Percentiles rank a stretch among this genome's conserved stretches.
Evolutionary conservation across 2,888 invertebrate species (phyloP).

Genomic region (Oscheius sp.): DNA sequence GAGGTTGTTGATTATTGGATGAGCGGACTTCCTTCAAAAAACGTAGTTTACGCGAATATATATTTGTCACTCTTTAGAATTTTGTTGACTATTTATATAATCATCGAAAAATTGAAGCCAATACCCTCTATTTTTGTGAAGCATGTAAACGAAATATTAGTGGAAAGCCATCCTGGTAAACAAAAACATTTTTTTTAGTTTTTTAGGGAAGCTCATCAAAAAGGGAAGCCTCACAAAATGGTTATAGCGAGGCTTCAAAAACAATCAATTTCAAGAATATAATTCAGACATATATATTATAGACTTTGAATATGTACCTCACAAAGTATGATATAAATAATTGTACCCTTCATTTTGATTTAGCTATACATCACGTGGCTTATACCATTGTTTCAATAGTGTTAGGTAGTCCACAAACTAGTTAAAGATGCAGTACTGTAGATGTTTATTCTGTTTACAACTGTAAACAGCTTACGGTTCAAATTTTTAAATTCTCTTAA

Average conservation of each 20-base stretch:
- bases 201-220: constrained; percentile 49
- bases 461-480: too few species aligned
- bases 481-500: too few species aligned
- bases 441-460: too few species aligned
- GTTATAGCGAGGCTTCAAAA: background rate
- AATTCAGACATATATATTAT: too few species aligned
- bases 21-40: constrained; percentile 34
- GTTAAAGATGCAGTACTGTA: too few species aligned
- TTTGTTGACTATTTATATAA: background rate
- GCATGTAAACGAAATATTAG: constrained; percentile 36
- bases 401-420: too few species aligned
- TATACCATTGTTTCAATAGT: too few species aligned
- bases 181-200: constrained; percentile 31
- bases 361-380: too few species aligned
- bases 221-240: constrained; percentile 44
- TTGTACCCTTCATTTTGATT: too few species aligned
- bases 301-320: too few species aligned
- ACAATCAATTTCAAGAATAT: background rate
- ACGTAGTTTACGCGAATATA: background rate
- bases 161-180: constrained; percentile 28
- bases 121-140: constrained; percentile 34
- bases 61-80: background rate
- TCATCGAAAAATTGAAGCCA: constrained; percentile 33
- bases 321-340: too few species aligned
- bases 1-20: constrained; percentile 46